phyloP scores from a whole-genome alignment of 35 echinoderm and acorn worm species.

The Apostichopus parvimensis region DNA sequence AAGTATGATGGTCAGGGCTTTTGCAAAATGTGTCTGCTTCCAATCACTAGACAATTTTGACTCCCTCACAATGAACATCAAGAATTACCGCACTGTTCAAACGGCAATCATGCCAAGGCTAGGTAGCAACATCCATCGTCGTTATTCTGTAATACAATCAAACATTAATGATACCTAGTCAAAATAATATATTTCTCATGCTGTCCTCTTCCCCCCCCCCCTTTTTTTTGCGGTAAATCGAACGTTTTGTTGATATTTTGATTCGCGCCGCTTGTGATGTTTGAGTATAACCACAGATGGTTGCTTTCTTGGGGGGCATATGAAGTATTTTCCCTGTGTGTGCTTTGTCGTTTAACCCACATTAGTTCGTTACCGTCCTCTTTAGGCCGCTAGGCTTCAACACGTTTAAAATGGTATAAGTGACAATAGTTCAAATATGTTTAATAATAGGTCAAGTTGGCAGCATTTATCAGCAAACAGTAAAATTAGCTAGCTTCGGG shows the following conservation, averaged over 20 bases:
- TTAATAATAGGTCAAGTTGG: background rate
- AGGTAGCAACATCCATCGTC: too few species aligned
- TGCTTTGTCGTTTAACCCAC: background rate
- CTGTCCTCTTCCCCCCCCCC: too few species aligned
- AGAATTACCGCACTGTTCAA: too few species aligned
- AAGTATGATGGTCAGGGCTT: too few species aligned
- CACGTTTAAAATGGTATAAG: background rate
- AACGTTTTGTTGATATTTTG: background rate
- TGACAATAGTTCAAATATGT: background rate
- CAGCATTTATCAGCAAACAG: background rate
- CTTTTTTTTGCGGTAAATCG: background rate
- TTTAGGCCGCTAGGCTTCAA: background rate
- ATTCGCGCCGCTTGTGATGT: background rate
- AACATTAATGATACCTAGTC: too few species aligned
- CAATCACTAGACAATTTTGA: too few species aligned
- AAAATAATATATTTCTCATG: too few species aligned
- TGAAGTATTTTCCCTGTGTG: background rate
- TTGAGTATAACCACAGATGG: background rate
- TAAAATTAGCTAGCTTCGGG: background rate
- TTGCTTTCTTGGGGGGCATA: background rate
- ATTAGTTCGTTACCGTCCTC: background rate
- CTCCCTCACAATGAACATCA: too few species aligned
- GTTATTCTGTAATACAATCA: too few species aligned
- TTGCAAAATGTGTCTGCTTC: too few species aligned
- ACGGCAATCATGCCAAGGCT: too few species aligned